phyloP scores from a whole-genome alignment of 1,140 invertebrate species.

The Philopotamus ludificatus region DNA sequence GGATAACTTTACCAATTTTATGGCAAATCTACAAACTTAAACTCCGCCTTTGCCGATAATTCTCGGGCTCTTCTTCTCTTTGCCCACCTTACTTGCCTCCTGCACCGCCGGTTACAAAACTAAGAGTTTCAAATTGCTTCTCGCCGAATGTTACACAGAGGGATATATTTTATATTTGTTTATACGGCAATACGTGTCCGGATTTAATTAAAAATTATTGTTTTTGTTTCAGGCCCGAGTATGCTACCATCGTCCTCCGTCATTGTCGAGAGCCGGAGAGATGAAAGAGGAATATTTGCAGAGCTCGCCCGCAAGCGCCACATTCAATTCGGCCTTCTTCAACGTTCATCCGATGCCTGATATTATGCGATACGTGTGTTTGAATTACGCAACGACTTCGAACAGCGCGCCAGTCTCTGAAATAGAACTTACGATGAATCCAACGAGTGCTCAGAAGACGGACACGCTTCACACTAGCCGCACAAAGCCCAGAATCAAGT shows the following conservation, averaged over 20 bases:
- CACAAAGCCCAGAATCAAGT: conserved; percentile 34
- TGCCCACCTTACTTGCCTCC: background rate
- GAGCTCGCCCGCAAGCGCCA: background rate
- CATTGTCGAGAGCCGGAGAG: background rate
- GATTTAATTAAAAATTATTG: background rate
- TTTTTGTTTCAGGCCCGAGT: conserved; percentile 20
- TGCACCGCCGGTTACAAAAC: conserved; percentile 7
- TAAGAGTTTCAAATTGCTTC: conserved; percentile 5
- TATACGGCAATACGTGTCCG: background rate
- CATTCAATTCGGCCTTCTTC: background rate
- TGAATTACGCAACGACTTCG: background rate
- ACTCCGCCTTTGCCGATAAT: conserved; percentile 7
- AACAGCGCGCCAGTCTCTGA: background rate
- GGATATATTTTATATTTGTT: background rate
- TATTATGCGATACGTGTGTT: background rate
- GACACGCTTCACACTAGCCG: conserved; percentile 13
- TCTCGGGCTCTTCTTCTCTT: background rate
- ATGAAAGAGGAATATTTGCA: background rate
- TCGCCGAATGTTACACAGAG: background rate
- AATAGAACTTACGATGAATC: background rate
- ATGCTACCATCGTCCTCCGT: conserved; percentile 23
- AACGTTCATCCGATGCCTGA: background rate
- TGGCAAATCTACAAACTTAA: conserved; percentile 22
- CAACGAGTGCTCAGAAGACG: conserved; percentile 27
- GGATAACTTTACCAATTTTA: conserved; percentile 32